A percentile compares a stretch with the other conserved stretches of the same genome.
Evolutionary conservation across 2,888 invertebrate species (phyloP).

Genomic region (Cephus rjabovi): DNA sequence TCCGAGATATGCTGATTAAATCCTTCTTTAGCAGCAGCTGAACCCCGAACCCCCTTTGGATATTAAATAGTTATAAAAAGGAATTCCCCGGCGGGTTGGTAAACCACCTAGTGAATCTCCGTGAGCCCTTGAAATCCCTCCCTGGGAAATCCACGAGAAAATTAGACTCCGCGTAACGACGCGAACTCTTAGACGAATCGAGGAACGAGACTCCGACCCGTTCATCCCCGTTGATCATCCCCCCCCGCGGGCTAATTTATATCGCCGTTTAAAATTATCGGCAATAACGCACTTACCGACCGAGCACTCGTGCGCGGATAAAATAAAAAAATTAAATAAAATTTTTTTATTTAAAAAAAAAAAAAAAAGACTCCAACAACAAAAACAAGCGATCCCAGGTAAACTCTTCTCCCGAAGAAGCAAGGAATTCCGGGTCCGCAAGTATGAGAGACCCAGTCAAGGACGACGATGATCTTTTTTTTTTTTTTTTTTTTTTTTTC

Average conservation of each 20-base stretch:
- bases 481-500: slow-evolving; percentile 24
- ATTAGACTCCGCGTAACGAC: not conserved
- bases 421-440: slow-evolving; percentile 40
- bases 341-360: not conserved
- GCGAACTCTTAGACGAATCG: not conserved
- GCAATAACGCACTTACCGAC: not conserved
- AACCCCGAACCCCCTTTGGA: slow-evolving; percentile 12
- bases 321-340: not conserved
- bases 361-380: not conserved
- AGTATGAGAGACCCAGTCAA: slow-evolving; percentile 40
- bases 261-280: not conserved
- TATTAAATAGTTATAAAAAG: slow-evolving; percentile 34
- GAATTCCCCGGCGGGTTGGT: slow-evolving; percentile 4
- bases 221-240: not conserved
- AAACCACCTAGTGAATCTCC: not conserved
- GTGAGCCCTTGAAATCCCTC: not conserved
- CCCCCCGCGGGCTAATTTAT: not conserved
- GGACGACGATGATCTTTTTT: slow-evolving; percentile 50
- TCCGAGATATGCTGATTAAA: slow-evolving; percentile 42
- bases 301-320: not conserved
- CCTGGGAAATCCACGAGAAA: not conserved
- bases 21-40: slow-evolving; percentile 23
- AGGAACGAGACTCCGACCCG: not conserved
- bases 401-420: slow-evolving; percentile 23
- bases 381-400: slow-evolving; percentile 21